A percentile compares a stretch with the other conserved stretches of the same genome.
Evolutionary conservation across 2,797 vertebrate species (phyloP).

Genomic region (Neosilurus hyrtlii): DNA sequence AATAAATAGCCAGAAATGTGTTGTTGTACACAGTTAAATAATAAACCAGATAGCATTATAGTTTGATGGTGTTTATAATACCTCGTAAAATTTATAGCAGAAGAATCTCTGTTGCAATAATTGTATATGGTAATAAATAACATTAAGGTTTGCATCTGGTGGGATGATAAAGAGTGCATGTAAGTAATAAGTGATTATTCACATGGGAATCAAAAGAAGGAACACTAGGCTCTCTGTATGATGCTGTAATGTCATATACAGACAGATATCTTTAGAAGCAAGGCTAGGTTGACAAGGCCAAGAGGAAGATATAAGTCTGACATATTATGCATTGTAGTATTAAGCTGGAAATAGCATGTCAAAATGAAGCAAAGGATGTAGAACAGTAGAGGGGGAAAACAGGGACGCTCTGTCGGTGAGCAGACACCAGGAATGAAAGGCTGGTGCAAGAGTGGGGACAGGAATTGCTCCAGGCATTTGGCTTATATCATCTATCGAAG

Average conservation of each 20-base stretch:
- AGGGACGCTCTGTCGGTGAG: constrained; percentile 49
- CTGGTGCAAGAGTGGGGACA: neutral
- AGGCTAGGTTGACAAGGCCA: constrained; percentile 20
- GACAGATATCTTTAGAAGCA: constrained; percentile 20
- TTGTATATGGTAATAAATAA: neutral
- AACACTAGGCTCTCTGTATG: neutral
- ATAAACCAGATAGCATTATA: neutral
- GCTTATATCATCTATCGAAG: neutral
- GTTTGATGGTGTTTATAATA: neutral
- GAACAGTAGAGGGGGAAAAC: constrained; percentile 26
- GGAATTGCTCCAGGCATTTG: constrained; percentile 8
- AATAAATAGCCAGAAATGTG: neutral
- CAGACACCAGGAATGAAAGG: constrained; percentile 58
- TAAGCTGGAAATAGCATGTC: constrained; percentile 66
- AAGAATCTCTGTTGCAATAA: neutral
- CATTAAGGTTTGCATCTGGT: neutral
- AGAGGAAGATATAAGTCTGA: constrained; percentile 60
- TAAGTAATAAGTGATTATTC: neutral
- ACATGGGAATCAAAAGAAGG: constrained; percentile 6
- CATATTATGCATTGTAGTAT: constrained; percentile 66
- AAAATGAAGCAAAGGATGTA: constrained; percentile 42
- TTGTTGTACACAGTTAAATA: neutral
- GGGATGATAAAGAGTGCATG: neutral
- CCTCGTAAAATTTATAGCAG: neutral
- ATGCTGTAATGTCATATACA: constrained; percentile 24